phyloP scores from a whole-genome alignment of 2,113 vertebrate species.

The Anser cygnoides region DNA sequence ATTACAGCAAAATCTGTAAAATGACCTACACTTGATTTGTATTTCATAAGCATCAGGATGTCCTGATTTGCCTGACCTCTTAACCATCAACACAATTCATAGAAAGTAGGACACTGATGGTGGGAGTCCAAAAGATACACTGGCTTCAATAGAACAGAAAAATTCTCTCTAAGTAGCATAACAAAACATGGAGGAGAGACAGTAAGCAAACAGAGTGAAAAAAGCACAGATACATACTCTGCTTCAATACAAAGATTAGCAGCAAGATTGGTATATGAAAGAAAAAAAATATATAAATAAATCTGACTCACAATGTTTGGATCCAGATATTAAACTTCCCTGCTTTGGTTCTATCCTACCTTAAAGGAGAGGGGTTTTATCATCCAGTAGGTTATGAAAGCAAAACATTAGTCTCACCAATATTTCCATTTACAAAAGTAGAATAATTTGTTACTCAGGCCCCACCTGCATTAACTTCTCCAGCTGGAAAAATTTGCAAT shows the following conservation, averaged over 20 bases:
- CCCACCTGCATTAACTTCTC: conserved; percentile 94
- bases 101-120: not conserved
- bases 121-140: not conserved
- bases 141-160: not conserved
- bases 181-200: not conserved
- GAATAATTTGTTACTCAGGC: not conserved
- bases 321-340: not conserved
- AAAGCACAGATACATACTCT: not conserved
- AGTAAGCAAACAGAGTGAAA: not conserved
- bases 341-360: not conserved
- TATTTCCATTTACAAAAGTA: not conserved
- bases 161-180: not conserved
- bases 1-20: not conserved
- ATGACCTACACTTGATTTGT: not conserved
- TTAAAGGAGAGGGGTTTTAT: not conserved
- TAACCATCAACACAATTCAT: not conserved
- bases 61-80: conserved; percentile 1
- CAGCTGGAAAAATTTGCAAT: conserved; percentile 98
- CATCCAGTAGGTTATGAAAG: not conserved
- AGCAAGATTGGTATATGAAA: not conserved
- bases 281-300: not conserved
- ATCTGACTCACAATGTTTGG: not conserved
- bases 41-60: not conserved
- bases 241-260: not conserved
- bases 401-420: not conserved